Percentiles rank a stretch among this genome's conserved stretches.
phyloP scores from a whole-genome alignment of 1,140 invertebrate species.

The Ladona fulva region DNA sequence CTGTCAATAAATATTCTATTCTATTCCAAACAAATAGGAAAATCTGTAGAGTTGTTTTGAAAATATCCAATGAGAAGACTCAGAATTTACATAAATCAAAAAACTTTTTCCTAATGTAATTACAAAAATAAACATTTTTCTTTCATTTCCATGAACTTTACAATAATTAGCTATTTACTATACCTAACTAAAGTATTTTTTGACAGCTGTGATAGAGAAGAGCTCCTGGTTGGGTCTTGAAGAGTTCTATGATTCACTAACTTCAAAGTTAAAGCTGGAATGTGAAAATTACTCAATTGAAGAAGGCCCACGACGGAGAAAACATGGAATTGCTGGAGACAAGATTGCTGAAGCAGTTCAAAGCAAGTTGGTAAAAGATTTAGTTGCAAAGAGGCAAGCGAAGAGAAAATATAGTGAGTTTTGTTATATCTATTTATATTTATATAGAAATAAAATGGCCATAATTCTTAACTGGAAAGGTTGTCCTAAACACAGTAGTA shows the following conservation, averaged over 20 bases:
- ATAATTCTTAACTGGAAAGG: too few relatives aligned
- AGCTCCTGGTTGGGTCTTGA: slow-evolving; percentile 74
- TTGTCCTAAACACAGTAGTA: too few relatives aligned
- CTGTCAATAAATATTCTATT: too few relatives aligned
- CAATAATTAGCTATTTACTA: not conserved
- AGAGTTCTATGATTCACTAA: slow-evolving; percentile 62
- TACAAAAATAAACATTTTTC: slow-evolving; percentile 6
- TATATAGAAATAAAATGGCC: too few relatives aligned
- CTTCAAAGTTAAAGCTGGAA: slow-evolving; percentile 55
- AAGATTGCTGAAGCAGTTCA: not conserved
- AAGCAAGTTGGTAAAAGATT: not conserved
- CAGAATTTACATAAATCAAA: too few relatives aligned
- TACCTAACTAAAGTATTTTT: too few relatives aligned
- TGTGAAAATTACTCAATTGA: slow-evolving; percentile 39
- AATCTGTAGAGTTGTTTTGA: too few relatives aligned
- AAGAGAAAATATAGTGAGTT: not conserved
- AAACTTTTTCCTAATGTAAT: not conserved
- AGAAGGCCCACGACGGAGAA: not conserved
- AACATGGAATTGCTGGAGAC: not conserved
- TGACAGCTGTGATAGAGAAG: slow-evolving; percentile 82
- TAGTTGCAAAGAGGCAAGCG: not conserved
- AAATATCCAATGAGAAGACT: too few relatives aligned
- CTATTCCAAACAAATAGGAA: too few relatives aligned
- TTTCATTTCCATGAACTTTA: not conserved
- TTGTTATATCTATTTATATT: not conserved